Evolutionary conservation across 1,140 invertebrate genomes (phyloP).

Genomic region (Drusus annulatus): DNA sequence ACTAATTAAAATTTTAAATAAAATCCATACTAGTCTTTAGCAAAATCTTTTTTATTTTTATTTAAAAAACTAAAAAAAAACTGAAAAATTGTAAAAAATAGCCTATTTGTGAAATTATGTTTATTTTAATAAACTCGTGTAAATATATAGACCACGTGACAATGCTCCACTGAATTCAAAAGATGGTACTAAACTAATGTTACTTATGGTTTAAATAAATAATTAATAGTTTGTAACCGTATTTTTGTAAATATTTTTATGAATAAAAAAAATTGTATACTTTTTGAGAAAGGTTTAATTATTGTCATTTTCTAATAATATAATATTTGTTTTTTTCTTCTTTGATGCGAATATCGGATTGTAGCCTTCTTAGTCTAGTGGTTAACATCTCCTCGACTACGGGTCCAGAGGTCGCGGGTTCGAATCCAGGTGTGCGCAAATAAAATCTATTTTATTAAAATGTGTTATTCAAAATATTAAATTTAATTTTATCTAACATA

Average conservation of each 20-base stretch:
- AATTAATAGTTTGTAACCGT: background rate
- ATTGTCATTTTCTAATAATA: background rate
- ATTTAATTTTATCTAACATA: no score
- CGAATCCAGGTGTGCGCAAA: no score
- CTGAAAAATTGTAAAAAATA: background rate
- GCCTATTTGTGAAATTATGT: background rate
- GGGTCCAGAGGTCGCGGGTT: no score
- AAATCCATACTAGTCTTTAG: background rate
- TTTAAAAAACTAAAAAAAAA: background rate
- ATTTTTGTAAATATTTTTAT: constrained; percentile 7
- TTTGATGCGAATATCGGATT: no score
- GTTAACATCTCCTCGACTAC: no score
- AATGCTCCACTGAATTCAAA: constrained; percentile 2
- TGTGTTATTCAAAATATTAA: no score
- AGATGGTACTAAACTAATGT: constrained; percentile 11
- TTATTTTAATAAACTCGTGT: background rate
- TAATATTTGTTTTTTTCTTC: no score
- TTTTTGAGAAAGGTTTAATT: background rate
- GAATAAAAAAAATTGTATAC: background rate
- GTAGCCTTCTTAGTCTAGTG: no score
- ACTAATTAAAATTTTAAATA: background rate
- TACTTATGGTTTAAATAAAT: constrained; percentile 2
- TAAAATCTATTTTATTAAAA: no score
- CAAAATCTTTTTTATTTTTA: background rate
- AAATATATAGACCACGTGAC: background rate